These are phyloP conservation scores for Zaprionus gabonicus DNA, from an alignment of 1,140 invertebrate genomes.

Conservation along the genomic window DNA sequence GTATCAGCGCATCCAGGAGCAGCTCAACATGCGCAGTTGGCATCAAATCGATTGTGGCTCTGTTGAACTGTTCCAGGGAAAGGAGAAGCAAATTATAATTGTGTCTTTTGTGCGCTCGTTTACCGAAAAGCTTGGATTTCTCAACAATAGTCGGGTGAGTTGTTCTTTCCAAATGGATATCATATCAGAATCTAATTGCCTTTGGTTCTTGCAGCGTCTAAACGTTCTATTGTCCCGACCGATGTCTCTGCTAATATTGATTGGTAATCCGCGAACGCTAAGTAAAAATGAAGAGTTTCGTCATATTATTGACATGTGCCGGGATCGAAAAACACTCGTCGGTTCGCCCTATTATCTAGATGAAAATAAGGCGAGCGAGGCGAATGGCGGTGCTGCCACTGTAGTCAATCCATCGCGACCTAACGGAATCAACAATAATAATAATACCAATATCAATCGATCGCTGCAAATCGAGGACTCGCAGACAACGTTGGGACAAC, in stretches of 20 bases:
- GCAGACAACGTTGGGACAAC: slow-evolving; percentile 38
- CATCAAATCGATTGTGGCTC: slow-evolving; percentile 90
- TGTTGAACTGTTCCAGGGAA: slow-evolving; percentile 94
- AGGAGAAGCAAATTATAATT: slow-evolving; percentile 92
- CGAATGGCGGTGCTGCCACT: slow-evolving; percentile 19
- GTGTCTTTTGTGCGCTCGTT: slow-evolving; percentile 91
- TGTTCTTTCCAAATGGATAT: background rate
- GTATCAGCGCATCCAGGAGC: slow-evolving; percentile 86
- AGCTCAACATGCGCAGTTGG: slow-evolving; percentile 68
- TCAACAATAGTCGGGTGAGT: slow-evolving; percentile 88
- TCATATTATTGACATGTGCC: slow-evolving; percentile 68
- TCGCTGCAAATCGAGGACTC: slow-evolving; percentile 9
- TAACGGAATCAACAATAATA: background rate
- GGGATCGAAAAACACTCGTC: slow-evolving; percentile 62
- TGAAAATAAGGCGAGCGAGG: slow-evolving; percentile 46
- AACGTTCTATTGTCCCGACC: slow-evolving; percentile 94
- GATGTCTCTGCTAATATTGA: slow-evolving; percentile 90
- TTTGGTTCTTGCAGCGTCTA: slow-evolving; percentile 87
- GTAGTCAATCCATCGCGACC: slow-evolving; percentile 1
- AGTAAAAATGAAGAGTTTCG: slow-evolving; percentile 65
- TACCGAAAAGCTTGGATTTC: slow-evolving; percentile 88
- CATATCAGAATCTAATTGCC: slow-evolving; percentile 25
- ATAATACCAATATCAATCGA: background rate
- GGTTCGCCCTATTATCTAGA: slow-evolving; percentile 60
- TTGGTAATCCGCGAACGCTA: slow-evolving; percentile 89